Evolutionary conservation across 2,888 invertebrate species (phyloP), one percentile per base, ranked within the genome.

Genomic region (Dugesia japonica): DNA sequence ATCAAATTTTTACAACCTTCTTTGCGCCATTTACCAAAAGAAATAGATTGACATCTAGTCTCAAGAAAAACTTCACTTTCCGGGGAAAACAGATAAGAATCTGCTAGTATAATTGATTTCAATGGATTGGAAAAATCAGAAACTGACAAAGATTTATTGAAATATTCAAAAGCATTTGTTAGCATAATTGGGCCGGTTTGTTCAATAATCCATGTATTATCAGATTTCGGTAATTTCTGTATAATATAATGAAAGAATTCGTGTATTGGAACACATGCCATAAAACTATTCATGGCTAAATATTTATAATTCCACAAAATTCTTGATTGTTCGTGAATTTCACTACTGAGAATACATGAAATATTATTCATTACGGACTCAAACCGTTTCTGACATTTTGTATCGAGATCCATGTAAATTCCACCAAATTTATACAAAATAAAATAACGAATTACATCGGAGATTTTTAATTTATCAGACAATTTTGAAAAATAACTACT

Each of bases 201-300:
- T 9, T 20, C 4, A 13, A 56, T 4, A 13, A n/a, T n/a, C 1
- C 9, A n/a, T 9, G n/a, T 9, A 56, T 56, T 1, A 56, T 56
- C n/a, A 20, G 56, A 4, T 56, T 13, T 56, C 7, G 56, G 4
- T n/a, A 56, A 56, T 56, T 56, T 56, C 17, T 4, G 7, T 13
- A 56, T 23, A 7, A 56, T 4, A 56, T 56, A 56, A 9, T 56
- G 4, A n/a, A 56, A 56, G 23, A 56, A 56, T 13, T 56, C 56
- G 17, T 56, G 56, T 13, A 9, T n/a, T 20, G 56, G 56, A 13
- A 13, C 56, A n/a, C n/a, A 13, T 20, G 56, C 56, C 56, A 56
- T 56, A 23, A 56, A 56, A 56, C 56, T 56, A 56, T 56, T 56
- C 56, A 56, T 56, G 56, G 56, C 56, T 23, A 56, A 1, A n/a